Evolutionary conservation across 1,140 invertebrate genomes (phyloP), one percentile per base, ranked within the genome.

Genomic region (Aphidius ervi): DNA sequence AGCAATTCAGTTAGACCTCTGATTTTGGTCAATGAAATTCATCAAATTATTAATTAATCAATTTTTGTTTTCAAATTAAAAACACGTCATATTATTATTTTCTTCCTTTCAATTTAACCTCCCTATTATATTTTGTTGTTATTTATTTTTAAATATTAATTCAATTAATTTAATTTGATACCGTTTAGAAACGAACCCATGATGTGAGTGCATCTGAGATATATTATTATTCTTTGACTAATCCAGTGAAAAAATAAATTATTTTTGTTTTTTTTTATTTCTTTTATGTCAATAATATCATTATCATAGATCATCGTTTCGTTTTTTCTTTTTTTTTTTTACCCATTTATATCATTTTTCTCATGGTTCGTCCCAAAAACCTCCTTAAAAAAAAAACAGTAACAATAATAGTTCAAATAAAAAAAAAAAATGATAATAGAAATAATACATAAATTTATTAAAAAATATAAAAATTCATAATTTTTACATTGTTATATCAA

Each of bases 231-330:
- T 77, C 71, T 75, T 61, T 72, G 72, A 75, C 73, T 77, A 77
- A 76, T 74, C 76, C 72, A 78, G 77, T 80, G 77, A 80, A 80
- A 80, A 80, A 80, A 80, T 80, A 80, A 80, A 78, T 79, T 78
- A 77, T 80, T 77, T 79, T 75, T 73, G 75, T 52, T 76, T 70
- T 70, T 72, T 60, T 9, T 65, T 63, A 9, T 43, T 42, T 50
- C 9, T 55, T 46, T 63, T 7, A 52, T 43, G 41, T 39, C 42
- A 46, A 40, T 57, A 58, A 45, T 46, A 43, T 52, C 42, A 4
- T 39, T 61, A 39, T 52, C 56, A 56, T 43, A 37, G 31, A n/a
- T 5, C 53, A 49, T 49, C 20, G 52, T 23, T 39, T 46, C 9
- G 48, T 23, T 55, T 50, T 40, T 40, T 50, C 40, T 48, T 49